Conservation (phyloP, 2,113 vertebrate species). For the Anthoscopus minutus region DNA sequence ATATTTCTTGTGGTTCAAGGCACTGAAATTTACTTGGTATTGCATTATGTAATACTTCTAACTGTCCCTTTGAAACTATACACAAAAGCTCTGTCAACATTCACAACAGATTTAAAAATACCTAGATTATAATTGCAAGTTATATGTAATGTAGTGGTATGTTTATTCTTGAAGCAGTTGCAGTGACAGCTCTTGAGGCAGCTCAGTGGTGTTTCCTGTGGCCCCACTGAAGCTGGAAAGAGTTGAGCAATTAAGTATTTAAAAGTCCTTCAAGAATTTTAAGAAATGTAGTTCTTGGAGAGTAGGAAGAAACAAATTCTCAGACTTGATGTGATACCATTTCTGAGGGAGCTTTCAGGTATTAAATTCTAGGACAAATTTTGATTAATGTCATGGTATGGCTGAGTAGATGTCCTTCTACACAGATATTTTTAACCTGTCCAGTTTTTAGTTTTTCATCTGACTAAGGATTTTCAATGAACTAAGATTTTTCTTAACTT, state of each 20-base stretch:
- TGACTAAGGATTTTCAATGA: not conserved
- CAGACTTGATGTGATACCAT: not conserved
- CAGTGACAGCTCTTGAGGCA: not conserved
- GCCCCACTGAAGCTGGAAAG: not conserved
- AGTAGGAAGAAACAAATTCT: not conserved
- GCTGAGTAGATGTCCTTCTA: not conserved
- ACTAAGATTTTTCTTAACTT: not conserved
- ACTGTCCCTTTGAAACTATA: not conserved
- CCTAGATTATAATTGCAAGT: not conserved
- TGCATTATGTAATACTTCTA: not conserved
- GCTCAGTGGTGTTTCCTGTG: not conserved
- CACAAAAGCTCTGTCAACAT: not conserved
- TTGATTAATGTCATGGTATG: not conserved
- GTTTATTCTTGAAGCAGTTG: not conserved
- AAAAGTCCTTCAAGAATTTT: not conserved
- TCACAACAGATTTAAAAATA: not conserved
- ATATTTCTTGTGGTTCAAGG: not conserved
- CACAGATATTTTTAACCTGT: not conserved
- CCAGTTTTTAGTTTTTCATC: not conserved
- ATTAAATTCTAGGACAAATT: not conserved
- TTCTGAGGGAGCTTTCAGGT: not conserved
- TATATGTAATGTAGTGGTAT: not conserved
- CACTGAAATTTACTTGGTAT: not conserved
- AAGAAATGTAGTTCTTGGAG: not conserved
- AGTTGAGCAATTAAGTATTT: not conserved